Evolutionary conservation across 2,113 vertebrate species (phyloP).

Genomic region (Nannobrachium achirus): DNA sequence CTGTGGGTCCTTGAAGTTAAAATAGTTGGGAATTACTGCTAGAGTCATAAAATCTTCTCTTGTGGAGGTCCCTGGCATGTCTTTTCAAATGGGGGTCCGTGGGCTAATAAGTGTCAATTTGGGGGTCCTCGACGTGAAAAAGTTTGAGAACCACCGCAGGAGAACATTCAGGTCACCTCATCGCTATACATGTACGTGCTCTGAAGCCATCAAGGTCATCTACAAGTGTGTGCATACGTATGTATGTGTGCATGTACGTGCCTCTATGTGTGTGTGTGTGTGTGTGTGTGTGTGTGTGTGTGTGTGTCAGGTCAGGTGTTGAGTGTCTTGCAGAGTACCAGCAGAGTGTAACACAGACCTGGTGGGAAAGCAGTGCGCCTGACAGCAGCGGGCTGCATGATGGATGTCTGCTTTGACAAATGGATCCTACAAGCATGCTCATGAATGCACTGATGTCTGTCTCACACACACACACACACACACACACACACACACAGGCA

Average conservation of each 20-base stretch:
- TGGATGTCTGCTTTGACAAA: slow-evolving; percentile 71
- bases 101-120: too few species aligned
- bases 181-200: too few species aligned
- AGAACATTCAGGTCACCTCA: too few species aligned
- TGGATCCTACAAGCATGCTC: slow-evolving; percentile 53
- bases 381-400: slow-evolving; percentile 64
- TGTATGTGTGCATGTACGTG: background rate
- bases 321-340: slow-evolving; percentile 56
- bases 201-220: too few species aligned
- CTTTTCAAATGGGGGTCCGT: too few species aligned
- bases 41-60: too few species aligned
- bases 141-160: too few species aligned
- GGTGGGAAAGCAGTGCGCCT: slow-evolving; percentile 56
- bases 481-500: background rate
- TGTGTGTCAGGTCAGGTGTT: slow-evolving; percentile 55
- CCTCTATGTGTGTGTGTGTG: background rate
- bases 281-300: slow-evolving; percentile 11
- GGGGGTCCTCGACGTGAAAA: too few species aligned
- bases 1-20: too few species aligned
- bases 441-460: slow-evolving; percentile 35
- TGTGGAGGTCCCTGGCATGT: too few species aligned
- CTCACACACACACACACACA: slow-evolving; percentile 1
- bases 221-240: too few species aligned
- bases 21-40: too few species aligned
- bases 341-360: slow-evolving; percentile 61